phyloP scores from a whole-genome alignment of 2,113 vertebrate species.

The Dicerorhinus sumatrensis region DNA sequence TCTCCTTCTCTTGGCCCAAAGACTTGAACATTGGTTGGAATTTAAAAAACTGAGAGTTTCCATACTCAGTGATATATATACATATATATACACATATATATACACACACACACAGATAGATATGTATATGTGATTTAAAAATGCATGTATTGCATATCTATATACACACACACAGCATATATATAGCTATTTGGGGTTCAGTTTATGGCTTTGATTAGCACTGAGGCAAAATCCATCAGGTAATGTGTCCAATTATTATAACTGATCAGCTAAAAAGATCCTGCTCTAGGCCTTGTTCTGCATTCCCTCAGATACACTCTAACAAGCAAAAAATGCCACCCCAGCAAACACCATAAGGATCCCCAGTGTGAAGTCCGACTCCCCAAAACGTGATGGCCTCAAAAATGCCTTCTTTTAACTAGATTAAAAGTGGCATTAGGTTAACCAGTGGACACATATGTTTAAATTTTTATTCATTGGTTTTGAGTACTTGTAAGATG shows the following conservation, averaged over 20 bases:
- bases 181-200: not conserved
- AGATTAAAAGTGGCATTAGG: not conserved
- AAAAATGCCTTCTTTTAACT: constrained; percentile 21
- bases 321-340: not conserved
- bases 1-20: not conserved
- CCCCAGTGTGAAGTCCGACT: not conserved
- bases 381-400: not conserved
- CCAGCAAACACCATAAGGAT: not conserved
- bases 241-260: not conserved
- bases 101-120: not conserved
- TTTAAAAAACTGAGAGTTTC: not conserved
- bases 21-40: not conserved
- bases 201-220: not conserved
- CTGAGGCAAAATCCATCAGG: not conserved
- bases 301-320: not conserved
- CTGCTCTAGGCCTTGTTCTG: not conserved
- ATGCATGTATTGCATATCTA: not conserved
- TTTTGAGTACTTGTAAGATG: not conserved
- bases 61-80: not conserved
- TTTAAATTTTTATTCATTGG: not conserved
- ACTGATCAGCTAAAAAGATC: not conserved
- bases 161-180: not conserved
- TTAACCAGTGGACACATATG: not conserved
- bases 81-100: not conserved
- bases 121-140: not conserved